Evolutionary conservation across 2,888 invertebrate genomes (phyloP).

Genomic region (Serripes groenlandicus): DNA sequence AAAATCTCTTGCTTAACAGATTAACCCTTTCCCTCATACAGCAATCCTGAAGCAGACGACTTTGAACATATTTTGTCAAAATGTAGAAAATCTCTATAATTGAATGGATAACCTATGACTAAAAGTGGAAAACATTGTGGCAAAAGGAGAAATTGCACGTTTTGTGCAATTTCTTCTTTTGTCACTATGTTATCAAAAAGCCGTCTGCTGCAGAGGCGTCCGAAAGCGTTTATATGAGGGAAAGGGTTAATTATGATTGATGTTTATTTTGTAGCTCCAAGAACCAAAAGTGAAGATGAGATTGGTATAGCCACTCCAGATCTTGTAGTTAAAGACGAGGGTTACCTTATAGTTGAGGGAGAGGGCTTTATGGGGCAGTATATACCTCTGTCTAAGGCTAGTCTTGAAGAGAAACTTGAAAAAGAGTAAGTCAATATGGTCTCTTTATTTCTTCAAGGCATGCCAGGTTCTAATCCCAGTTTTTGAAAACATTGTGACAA

Average conservation of each 20-base stretch:
- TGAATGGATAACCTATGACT: too few species aligned
- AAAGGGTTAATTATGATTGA: neutral
- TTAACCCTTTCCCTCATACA: too few species aligned
- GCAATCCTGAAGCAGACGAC: too few species aligned
- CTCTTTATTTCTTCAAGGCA: conserved; percentile 69
- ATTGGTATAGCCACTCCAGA: conserved; percentile 83
- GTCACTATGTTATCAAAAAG: too few species aligned
- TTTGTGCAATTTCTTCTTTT: too few species aligned
- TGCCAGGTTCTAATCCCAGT: conserved; percentile 66
- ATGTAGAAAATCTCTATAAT: too few species aligned
- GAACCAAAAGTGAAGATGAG: conserved; percentile 81
- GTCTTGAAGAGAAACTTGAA: conserved; percentile 82
- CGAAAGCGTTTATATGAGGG: too few species aligned
- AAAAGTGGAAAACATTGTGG: too few species aligned
- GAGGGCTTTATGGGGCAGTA: conserved; percentile 84
- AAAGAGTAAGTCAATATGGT: conserved; percentile 79
- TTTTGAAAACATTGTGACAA: neutral
- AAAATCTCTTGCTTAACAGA: too few species aligned
- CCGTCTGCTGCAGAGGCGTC: too few species aligned
- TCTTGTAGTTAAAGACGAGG: conserved; percentile 74
- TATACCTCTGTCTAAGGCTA: conserved; percentile 79
- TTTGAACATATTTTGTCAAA: too few species aligned
- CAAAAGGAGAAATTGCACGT: too few species aligned
- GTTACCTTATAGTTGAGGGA: conserved; percentile 76
- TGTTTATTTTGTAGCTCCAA: conserved; percentile 68